A percentile compares a stretch with the other conserved stretches of the same genome.
These are phyloP conservation scores for Rhineura floridana DNA, from an alignment of 2,113 vertebrate genomes.

Conservation along the genomic window DNA sequence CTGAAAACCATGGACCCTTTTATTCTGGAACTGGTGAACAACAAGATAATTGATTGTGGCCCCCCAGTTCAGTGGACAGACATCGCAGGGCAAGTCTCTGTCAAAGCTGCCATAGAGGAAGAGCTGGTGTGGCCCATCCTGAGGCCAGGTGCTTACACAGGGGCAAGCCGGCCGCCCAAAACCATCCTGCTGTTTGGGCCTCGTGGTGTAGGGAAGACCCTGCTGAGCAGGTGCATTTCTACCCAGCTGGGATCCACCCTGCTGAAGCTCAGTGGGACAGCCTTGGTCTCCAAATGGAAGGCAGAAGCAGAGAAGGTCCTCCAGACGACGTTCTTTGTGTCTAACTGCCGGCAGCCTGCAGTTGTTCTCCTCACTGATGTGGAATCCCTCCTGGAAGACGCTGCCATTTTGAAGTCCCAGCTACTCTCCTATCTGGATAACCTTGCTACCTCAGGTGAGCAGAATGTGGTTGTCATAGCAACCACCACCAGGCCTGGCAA, in stretches of 20 bases:
- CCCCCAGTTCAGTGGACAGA: constrained; percentile 90
- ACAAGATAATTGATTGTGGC: constrained; percentile 87
- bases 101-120: constrained; percentile 91
- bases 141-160: constrained; percentile 72
- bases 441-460: constrained; percentile 77
- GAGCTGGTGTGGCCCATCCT: constrained; percentile 93
- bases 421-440: constrained; percentile 88
- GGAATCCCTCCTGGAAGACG: constrained; percentile 83
- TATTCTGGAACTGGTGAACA: constrained; percentile 86
- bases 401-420: constrained; percentile 77
- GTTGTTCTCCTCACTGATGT: constrained; percentile 90
- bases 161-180: constrained; percentile 75
- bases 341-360: constrained; percentile 82
- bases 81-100: constrained; percentile 84
- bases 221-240: constrained; percentile 88
- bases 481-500: constrained; percentile 87
- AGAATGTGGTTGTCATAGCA: constrained; percentile 85
- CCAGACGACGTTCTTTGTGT: constrained; percentile 85
- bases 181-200: constrained; percentile 94
- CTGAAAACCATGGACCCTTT: constrained; percentile 83
- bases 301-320: constrained; percentile 89
- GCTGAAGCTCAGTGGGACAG: constrained; percentile 81
- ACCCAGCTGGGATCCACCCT: constrained; percentile 91
- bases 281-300: constrained; percentile 86
- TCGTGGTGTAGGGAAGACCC: constrained; percentile 86